Evolutionary conservation across 2,888 invertebrate species (phyloP), one percentile per base, ranked within the genome.

Genomic region (Stenotaenia linearis): DNA sequence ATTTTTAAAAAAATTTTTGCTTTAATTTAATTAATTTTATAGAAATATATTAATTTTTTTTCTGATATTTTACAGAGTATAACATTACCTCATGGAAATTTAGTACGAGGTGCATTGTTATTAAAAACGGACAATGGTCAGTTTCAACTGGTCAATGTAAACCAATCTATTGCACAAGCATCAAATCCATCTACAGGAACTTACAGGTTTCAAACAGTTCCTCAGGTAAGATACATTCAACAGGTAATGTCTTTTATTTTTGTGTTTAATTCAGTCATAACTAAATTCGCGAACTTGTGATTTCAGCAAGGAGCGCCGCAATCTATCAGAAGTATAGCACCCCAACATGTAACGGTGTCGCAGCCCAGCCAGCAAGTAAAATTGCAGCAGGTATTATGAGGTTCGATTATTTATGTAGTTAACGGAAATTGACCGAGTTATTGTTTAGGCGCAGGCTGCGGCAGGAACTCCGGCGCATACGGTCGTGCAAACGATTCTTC

Each of bases 91-190:
- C 92, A 93, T 83, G 88, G 88, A 32, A 93, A 94, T 86, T 61
- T 78, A 28, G 93, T 95, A 87, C 94, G 93, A 88, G 92, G 92
- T 82, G 94, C 96, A 87, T 90, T 97, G 87, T 90, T 97, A 86
- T 90, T 97, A 87, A 97, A 96, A 90, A 97, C 97, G 86, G 97
- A 97, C 89, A 96, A 94, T 90, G 97, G 97, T 85, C 95, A 96
- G 88, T 94, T 93, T 88, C 96, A 97, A 88, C 89, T 97, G 87
- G 89, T 97, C 86, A 91, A 96, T 87, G 93, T 95, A 84, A 94
- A 94, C 83, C 93, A 94, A 83, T 92, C 94, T 4, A 23, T 78
- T 25, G 40, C 56, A 15, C 75, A 75, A 12, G 56, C 78, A 21
- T 32, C 81, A 9, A 30, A 81, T n/a, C 76, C 61, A 9, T 23